Base-by-base conservation (phyloP, 2,888 invertebrate species). In the Microctonus aethiopoides region DNA sequence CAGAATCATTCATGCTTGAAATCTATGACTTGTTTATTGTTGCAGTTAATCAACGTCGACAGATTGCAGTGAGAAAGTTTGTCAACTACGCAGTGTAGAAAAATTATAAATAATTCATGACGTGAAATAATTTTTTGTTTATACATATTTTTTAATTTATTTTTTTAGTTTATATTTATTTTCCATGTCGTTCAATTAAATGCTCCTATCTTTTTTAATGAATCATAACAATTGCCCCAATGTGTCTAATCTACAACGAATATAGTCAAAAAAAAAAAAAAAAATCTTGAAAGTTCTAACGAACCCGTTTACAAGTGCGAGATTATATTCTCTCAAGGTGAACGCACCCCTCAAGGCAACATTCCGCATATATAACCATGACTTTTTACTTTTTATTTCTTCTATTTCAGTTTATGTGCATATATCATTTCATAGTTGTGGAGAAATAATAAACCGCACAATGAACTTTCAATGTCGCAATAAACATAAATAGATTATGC, bases 331-430 rank as follows among this genome's bases (percentile, higher is more conserved):
- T 46, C 54, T 51, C 32, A 52, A 64, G 64, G 64, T 64, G 64
- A 64, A 64, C 64, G 64, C 64, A 64, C 64, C 64, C 64, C 36
- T 64, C 64, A 64, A 64, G 64, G 64, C 36, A 64, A 64, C 64
- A 64, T 64, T 32, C 54, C 54, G 24, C 22, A 34, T 64, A 54
- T 54, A 34, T 32, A 57, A 57, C 54, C 20, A 54, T 7, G 7
- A 64, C 36, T 64, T 64, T 62, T 46, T n/a, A n/a, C n/a, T n/a
- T n/a, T 13, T 54, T 36, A 20, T 6, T 51, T 4, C 9, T 20
- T 5, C 22, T 59, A 20, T 59, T 36, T 20, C 9, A 34, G 36
- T 34, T 59, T 13, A 11, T 59, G 29, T 32, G 20, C 20, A 10
- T 5, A 56, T 56, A 57, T 32, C 62, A 34, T 46, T 46, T 46